Evolutionary conservation across 2,797 vertebrate species (phyloP), one percentile per base, ranked within the genome.

Genomic region (Crocidura indochinensis): DNA sequence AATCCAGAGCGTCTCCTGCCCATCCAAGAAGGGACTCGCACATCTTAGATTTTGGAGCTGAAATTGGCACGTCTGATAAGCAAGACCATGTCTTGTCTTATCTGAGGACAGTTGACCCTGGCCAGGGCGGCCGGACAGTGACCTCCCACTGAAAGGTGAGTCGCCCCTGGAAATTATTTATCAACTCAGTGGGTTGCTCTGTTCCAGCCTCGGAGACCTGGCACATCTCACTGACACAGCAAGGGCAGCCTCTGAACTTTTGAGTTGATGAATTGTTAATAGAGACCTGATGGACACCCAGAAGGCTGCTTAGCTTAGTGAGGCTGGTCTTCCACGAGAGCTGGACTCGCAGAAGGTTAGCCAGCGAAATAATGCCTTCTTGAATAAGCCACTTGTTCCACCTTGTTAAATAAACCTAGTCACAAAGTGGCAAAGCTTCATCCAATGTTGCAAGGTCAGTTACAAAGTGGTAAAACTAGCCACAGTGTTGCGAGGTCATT

Each of bases 201-300:
- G 95, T 98, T 60, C 98, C 98, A 98, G 98, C 97, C 97, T 97
- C 95, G 93, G 92, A 97, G 97, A 97, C 97, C 96, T 90, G 60
- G 96, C 98, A 17, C 56, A 96, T 98, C 97, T 97, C 97, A 98
- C 97, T 98, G 97, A 98, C 97, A 97, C 56, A 19, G 19, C 56
- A 4, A 56, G 15, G 29, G 17, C 97, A 97, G 98, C 98, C 97
- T 94, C 87, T 98, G 98, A 99, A 99, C 99, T 99, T 99, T 98
- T 99, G 98, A 99, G 98, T 98, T 97, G 97, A 98, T 99, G 98
- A 99, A 99, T 99, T 98, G 98, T 99, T 99, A 98, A 99, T 99
- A 99, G 98, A 97, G 98, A 98, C 98, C 98, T 99, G 98, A 99
- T 99, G 98, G 99, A 98, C 98, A 98, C 56, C 98, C 98, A 97